phyloP scores from a whole-genome alignment of 2,797 vertebrate species.

The Vireo griseus region DNA sequence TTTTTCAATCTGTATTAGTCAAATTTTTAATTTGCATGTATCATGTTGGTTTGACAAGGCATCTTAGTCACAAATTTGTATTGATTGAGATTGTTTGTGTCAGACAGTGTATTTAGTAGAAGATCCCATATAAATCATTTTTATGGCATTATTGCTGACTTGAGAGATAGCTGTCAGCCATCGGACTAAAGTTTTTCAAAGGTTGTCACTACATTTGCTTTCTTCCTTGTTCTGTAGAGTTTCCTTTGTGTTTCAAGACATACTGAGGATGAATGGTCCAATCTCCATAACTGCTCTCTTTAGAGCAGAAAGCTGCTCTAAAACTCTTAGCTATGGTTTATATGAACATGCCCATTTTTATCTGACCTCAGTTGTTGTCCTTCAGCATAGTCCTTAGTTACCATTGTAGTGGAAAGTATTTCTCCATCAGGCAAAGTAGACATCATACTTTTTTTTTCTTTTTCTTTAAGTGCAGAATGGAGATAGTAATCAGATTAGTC shows the following conservation, averaged over 20 bases:
- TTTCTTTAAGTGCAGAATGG: neutral
- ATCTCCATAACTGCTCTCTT: neutral
- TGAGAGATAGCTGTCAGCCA: neutral
- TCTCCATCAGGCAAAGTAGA: neutral
- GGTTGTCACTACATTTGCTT: neutral
- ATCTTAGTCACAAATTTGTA: neutral
- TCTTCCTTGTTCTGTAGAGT: neutral
- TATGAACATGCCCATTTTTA: neutral
- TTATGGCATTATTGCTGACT: neutral
- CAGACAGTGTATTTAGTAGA: neutral
- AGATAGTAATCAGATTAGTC: neutral
- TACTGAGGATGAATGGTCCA: neutral
- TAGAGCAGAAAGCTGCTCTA: neutral
- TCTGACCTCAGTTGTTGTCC: neutral
- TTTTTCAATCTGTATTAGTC: neutral
- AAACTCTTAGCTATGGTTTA: neutral
- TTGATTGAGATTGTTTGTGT: neutral
- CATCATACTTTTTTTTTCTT: neutral
- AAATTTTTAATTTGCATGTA: neutral
- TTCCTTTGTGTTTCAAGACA: neutral
- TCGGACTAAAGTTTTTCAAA: neutral
- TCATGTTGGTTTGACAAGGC: neutral
- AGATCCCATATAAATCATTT: neutral
- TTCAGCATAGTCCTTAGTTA: neutral
- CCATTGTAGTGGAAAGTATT: neutral